Percentiles rank a stretch among this genome's conserved stretches.
These are phyloP conservation scores for Trematocara marginatum DNA, from an alignment of 2,113 vertebrate genomes.

Conservation along the genomic window DNA sequence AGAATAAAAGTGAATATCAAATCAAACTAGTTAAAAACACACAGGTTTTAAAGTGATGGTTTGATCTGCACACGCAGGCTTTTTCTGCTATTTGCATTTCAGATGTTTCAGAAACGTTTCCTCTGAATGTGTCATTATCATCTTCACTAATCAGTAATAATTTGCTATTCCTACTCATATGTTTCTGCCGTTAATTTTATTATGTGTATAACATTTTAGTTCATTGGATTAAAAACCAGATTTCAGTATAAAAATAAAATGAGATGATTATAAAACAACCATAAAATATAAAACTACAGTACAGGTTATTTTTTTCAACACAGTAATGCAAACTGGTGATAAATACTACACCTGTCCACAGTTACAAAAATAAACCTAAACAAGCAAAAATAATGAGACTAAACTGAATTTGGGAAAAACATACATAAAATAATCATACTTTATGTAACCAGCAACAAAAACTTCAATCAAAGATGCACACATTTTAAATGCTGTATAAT, in stretches of 20 bases:
- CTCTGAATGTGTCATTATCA: background rate
- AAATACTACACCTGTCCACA: fast-evolving
- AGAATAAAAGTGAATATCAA: background rate
- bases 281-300: background rate
- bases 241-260: background rate
- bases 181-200: background rate
- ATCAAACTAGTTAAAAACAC: background rate
- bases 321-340: background rate
- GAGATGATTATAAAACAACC: background rate
- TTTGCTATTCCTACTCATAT: background rate
- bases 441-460: background rate
- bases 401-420: background rate
- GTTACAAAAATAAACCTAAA: background rate
- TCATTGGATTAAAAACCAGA: background rate
- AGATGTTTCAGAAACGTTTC: background rate
- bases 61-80: background rate
- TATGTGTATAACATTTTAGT: background rate
- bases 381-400: background rate
- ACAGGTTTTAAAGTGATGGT: background rate
- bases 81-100: background rate
- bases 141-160: background rate
- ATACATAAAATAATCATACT: background rate
- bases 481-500: background rate
- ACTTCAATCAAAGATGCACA: background rate
- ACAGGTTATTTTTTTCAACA: background rate